Evolutionary conservation across 2,113 vertebrate genomes (phyloP), one percentile per base, ranked within the genome.

Genomic region (Sula dactylatra): DNA sequence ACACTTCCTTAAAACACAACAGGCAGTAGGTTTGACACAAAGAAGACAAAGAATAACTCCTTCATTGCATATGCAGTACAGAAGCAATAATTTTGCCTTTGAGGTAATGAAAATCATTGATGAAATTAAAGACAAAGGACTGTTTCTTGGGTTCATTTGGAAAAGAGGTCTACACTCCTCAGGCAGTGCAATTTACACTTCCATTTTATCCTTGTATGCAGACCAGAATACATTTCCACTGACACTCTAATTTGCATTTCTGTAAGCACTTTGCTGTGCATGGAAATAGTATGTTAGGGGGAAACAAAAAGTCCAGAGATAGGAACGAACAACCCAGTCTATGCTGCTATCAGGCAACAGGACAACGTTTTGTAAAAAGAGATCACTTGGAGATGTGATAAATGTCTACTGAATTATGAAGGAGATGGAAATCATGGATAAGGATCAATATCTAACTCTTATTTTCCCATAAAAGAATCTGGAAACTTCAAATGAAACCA

Each of bases 1-100:
- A 47, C 0, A 0, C 40, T 77, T 93, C 70, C 71, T 56, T 56
- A 38, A 85, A 88, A 56, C 10, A 1, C 2, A 71, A 16, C 10
- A 45, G 47, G 61, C 13, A 62, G 83, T 13, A 27, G 10, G 17
- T 40, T 71, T 73, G 66, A 50, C 16, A 34, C 42, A 50, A 52
- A 38, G 38, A 61, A 8, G 16, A 34, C 7, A 16, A 34, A 71
- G 16, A 26, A 16, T 44, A 58, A 58, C 59, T 38, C 26, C 9
- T 79, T 59, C 8, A 6, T 26, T 82, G 74, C 36, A 58, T 6
- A 22, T 5, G 16, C 24, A 38, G 34, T 9, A 52, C 27, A 67
- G 31, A 67, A 80, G n/a, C 7, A 83, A 24, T 3, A 40, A 22
- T 3, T 50, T 73, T 50, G 34, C 17, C 54, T 49, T 40, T 50